Conservation (phyloP, 1,140 invertebrate genomes). For the Drosophila pseudoobscura region DNA sequence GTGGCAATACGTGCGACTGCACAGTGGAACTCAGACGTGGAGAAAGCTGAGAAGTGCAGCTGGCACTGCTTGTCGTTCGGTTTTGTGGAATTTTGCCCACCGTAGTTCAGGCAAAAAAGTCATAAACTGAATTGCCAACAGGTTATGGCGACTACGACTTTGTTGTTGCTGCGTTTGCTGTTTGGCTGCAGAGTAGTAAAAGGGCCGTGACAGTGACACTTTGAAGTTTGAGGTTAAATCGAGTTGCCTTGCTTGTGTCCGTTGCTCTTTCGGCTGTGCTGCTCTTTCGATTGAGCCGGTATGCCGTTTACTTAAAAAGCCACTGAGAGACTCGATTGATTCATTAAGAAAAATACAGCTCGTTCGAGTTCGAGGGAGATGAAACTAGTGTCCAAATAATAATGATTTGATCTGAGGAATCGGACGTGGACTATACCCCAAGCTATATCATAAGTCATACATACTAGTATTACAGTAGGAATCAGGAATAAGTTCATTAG, state of each 20-base stretch:
- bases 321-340: too few relatives aligned
- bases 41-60: slow-evolving; percentile 39
- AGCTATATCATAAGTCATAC: too few relatives aligned
- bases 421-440: too few relatives aligned
- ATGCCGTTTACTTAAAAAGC: too few relatives aligned
- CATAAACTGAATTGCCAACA: slow-evolving; percentile 81
- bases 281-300: slow-evolving; percentile 36
- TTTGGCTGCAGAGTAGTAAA: slow-evolving; percentile 64
- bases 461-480: too few relatives aligned
- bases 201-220: slow-evolving; percentile 83
- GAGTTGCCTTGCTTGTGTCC: slow-evolving; percentile 51
- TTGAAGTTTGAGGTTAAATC: slow-evolving; percentile 82
- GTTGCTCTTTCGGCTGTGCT: slow-evolving; percentile 43
- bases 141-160: slow-evolving; percentile 67
- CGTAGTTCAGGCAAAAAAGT: slow-evolving; percentile 61
- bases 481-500: too few relatives aligned
- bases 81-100: slow-evolving; percentile 23
- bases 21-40: slow-evolving; percentile 50
- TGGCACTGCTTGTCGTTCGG: background rate
- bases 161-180: slow-evolving; percentile 30
- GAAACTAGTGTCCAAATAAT: too few relatives aligned
- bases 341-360: too few relatives aligned
- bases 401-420: too few relatives aligned
- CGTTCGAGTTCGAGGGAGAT: too few relatives aligned
- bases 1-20: slow-evolving; percentile 64